Percentiles rank a stretch among this genome's conserved stretches.
Conservation (phyloP, 2,888 invertebrate species). For the Hanleya hanleyi region DNA sequence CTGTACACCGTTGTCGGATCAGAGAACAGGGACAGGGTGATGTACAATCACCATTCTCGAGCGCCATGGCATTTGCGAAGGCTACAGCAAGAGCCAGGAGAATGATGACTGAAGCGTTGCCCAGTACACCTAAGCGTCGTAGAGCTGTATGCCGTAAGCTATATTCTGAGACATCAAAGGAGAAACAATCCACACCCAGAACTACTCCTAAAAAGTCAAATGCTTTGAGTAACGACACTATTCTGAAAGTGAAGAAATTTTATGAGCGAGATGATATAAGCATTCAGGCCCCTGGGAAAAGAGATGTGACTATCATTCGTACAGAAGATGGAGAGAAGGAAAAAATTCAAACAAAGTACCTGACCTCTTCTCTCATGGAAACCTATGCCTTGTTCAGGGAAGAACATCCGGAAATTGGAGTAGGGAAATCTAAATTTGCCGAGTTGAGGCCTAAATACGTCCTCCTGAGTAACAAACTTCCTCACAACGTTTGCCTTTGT, state of each 20-base stretch:
- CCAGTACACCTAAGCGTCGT: too few relatives aligned
- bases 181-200: too few relatives aligned
- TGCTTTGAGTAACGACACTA: not conserved
- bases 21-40: too few relatives aligned
- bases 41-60: too few relatives aligned
- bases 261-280: constrained; percentile 17
- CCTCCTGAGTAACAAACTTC: not conserved
- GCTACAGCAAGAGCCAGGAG: too few relatives aligned
- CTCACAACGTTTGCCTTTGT: too few relatives aligned
- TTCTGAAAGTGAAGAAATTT: not conserved
- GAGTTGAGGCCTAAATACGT: not conserved
- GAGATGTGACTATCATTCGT: constrained; percentile 13
- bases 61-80: too few relatives aligned
- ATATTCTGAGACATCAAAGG: too few relatives aligned
- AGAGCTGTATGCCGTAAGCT: too few relatives aligned
- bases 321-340: not conserved
- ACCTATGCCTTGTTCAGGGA: not conserved
- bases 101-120: too few relatives aligned
- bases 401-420: not conserved
- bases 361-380: not conserved
- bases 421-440: not conserved
- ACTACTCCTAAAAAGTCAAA: too few relatives aligned
- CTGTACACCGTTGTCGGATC: too few relatives aligned
- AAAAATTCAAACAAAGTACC: not conserved
- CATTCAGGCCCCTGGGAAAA: constrained; percentile 16